A percentile compares a stretch with the other conserved stretches of the same genome.
These are phyloP conservation scores for Drosophila bocki DNA, from an alignment of 1,140 invertebrate genomes.

Conservation along the genomic window DNA sequence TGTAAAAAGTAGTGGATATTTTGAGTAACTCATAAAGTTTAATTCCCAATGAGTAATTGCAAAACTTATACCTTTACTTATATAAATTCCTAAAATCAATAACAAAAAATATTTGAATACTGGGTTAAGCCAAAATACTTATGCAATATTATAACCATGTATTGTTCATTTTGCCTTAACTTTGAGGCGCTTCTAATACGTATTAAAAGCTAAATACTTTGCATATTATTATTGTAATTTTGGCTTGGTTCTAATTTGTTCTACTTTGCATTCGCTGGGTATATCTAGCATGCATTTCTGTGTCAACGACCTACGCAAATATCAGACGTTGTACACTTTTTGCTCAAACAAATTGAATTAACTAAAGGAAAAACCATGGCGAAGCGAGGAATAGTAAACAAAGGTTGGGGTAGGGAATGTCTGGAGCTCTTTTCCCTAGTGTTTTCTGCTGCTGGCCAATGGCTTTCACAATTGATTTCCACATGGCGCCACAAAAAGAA, in stretches of 20 bases:
- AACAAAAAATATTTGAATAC: too few relatives aligned
- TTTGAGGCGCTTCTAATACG: background rate
- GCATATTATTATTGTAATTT: constrained; percentile 5
- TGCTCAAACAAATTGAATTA: constrained; percentile 34
- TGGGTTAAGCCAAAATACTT: background rate
- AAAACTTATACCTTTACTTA: background rate
- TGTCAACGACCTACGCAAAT: constrained; percentile 38
- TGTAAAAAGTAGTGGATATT: background rate
- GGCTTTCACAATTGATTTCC: constrained; percentile 53
- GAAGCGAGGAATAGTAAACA: constrained; percentile 6
- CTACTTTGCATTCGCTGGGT: background rate
- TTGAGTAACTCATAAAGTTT: background rate
- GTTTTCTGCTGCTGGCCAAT: background rate
- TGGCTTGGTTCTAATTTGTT: constrained; percentile 12
- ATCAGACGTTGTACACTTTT: constrained; percentile 7
- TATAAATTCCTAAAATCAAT: too few relatives aligned
- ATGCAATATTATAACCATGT: background rate
- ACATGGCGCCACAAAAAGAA: constrained; percentile 39
- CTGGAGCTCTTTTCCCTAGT: constrained; percentile 15
- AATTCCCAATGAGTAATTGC: background rate
- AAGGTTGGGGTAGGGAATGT: constrained; percentile 39
- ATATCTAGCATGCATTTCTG: constrained; percentile 8
- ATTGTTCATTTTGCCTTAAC: background rate
- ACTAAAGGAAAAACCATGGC: background rate
- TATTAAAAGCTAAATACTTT: background rate